Evolutionary conservation across 1,140 invertebrate species (phyloP), one percentile per base, ranked within the genome.

Genomic region (Anthonomus grandis): DNA sequence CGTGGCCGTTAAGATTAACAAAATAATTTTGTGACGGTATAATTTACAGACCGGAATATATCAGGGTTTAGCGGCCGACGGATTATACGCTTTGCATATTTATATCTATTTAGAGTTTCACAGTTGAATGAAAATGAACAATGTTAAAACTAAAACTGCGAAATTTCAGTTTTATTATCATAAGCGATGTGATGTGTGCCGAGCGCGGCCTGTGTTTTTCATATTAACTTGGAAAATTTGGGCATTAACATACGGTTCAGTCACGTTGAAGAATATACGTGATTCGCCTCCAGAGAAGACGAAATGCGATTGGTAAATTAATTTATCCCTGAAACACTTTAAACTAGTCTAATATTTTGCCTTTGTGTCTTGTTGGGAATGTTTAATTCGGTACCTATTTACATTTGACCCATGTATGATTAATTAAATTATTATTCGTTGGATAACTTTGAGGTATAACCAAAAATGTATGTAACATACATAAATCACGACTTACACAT

Each of bases 31-130:
- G 42, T 25, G 42, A 45, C 42, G 15, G 22, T 21, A 25, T 21
- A 42, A 42, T 42, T 42, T 42, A 42, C n/a, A 42, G 18, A 6
- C 42, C 27, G 42, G 27, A 45, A 45, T 45, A 45, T 45, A 45
- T 45, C 42, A 25, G 22, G n/a, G 8, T 45, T 45, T 25, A 25
- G 42, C 42, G 42, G 22, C 18, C 21, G 42, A n/a, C n/a, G n/a
- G n/a, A n/a, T n/a, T n/a, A n/a, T 48, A 25, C 31, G 46, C 46
- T 48, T 34, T 48, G 31, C 46, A 48, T 48, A 48, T 48, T 48
- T 48, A 48, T 48, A 48, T 36, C 46, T 36, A 48, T 48, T 45
- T 45, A 25, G 42, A 24, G 4, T 45, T 48, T 48, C 25, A 36
- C 46, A 36, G 46, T 19, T 48, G 46, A 48, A 48, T 48, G 46